Base-by-base conservation (phyloP, 2,888 invertebrate species). In the Lycocerus yunnanus region DNA sequence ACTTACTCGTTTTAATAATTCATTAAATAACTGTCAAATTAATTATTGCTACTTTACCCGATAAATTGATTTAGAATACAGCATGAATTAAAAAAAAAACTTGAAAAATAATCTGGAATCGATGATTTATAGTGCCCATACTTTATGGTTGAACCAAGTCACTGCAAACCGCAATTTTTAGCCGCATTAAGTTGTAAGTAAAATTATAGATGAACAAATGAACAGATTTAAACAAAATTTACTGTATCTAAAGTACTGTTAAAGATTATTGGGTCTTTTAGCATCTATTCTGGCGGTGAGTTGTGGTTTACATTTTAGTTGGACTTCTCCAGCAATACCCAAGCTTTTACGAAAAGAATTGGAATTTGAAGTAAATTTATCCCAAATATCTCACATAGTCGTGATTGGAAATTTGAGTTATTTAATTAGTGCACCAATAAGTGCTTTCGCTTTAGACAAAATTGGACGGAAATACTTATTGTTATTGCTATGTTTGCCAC, bases 381-480 rank as follows among this genome's bases (percentile, higher is more conserved):
- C 78, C 43, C 75, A 79, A 71, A 73, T 78, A 2, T 80, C 81
- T 2, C 80, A 80, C 67, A 68, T 81, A 43, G 73, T 79, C 0
- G 77, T 81, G 13, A 74, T 81, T 58, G 78, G 78, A n/a, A 77
- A 77, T 14, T 24, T 81, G 5, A 72, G 75, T 9, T 71, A 75
- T 1, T 70, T 79, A 58, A n/a, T 79, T 6, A 60, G 71, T 3
- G 71, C 69, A 16, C 77, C 78, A 9, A 65, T 77, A 20, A 73
- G 59, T 68, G 71, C 61, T 24, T 76, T 78, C 15, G 67, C 83
- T 6, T 78, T 82, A 60, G 82, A 85, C 69, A 73, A 68, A 16
- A 80, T 84, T 20, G 84, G 85, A 15, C 78, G 84, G 58, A 84
- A 84, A 73, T 74, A 74, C 2, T 81, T 82, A 0, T 66, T 85